Evolutionary conservation across 2,113 vertebrate species (phyloP).

Genomic region (Melanostigma gelatinosum): DNA sequence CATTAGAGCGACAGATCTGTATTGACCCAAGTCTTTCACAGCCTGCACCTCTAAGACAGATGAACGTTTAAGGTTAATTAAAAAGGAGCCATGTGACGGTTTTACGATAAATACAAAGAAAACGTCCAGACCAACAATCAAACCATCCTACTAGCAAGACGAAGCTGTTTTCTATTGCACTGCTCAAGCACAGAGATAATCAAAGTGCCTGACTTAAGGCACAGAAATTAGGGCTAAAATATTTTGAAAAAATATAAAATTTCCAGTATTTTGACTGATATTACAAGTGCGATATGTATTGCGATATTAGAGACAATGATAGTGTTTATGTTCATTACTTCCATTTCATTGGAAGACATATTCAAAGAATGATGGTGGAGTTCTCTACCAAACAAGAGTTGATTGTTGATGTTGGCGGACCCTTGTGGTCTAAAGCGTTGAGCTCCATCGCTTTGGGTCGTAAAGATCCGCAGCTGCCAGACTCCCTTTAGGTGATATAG

Average conservation of each 20-base stretch:
- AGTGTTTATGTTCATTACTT: not conserved
- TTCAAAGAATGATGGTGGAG: not conserved
- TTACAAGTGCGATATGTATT: not conserved
- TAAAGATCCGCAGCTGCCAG: not conserved
- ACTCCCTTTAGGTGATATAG: not conserved
- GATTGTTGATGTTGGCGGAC: not conserved
- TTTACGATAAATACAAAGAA: not conserved
- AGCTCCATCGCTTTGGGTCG: not conserved
- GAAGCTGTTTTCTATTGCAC: not conserved
- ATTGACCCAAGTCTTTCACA: conserved; percentile 10
- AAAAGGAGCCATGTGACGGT: conserved; percentile 13
- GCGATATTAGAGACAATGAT: not conserved
- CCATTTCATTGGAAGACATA: not conserved
- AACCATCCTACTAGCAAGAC: not conserved
- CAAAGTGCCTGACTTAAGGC: not conserved
- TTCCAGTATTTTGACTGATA: not conserved
- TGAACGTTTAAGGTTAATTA: conserved; percentile 39
- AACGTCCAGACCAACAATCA: not conserved
- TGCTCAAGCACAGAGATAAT: not conserved
- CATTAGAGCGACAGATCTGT: conserved; percentile 38
- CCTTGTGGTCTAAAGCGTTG: not conserved
- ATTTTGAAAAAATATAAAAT: not conserved
- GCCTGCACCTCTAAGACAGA: conserved; percentile 6
- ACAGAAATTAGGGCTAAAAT: not conserved
- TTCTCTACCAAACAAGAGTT: not conserved